Percentiles rank a stretch among this genome's conserved stretches.
Evolutionary conservation across 2,797 vertebrate genomes (phyloP).

Genomic region (Percopsis omiscomaycus): DNA sequence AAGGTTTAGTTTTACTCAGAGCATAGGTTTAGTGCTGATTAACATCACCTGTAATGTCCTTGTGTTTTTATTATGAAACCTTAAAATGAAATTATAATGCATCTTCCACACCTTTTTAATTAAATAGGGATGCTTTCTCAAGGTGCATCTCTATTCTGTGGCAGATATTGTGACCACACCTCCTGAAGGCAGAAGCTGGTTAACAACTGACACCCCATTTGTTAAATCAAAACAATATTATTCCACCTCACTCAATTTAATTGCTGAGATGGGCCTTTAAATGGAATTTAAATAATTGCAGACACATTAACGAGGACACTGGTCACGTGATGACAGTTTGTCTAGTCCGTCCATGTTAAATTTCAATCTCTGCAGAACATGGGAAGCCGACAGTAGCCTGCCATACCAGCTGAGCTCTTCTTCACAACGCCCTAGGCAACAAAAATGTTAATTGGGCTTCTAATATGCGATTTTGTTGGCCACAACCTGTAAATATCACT

Average conservation of each 20-base stretch:
- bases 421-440: constrained; percentile 72
- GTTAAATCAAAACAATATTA: constrained; percentile 73
- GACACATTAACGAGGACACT: constrained; percentile 69
- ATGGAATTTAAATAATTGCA: constrained; percentile 74
- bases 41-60: constrained; percentile 3
- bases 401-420: constrained; percentile 66
- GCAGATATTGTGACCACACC: constrained; percentile 14
- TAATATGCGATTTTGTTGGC: constrained; percentile 78
- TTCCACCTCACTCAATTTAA: constrained; percentile 69
- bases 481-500: constrained; percentile 79
- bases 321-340: constrained; percentile 67
- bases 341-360: constrained; percentile 63
- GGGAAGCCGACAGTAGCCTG: constrained; percentile 47
- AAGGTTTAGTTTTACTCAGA: not conserved
- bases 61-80: not conserved
- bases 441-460: constrained; percentile 82
- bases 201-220: constrained; percentile 59
- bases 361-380: constrained; percentile 35
- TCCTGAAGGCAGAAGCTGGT: constrained; percentile 36
- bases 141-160: not conserved
- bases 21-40: not conserved
- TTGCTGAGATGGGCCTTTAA: constrained; percentile 68
- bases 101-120: not conserved
- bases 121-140: not conserved
- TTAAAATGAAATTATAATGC: not conserved